Conservation (phyloP, 2,797 vertebrate species). For the Thripadectes ignobilis region DNA sequence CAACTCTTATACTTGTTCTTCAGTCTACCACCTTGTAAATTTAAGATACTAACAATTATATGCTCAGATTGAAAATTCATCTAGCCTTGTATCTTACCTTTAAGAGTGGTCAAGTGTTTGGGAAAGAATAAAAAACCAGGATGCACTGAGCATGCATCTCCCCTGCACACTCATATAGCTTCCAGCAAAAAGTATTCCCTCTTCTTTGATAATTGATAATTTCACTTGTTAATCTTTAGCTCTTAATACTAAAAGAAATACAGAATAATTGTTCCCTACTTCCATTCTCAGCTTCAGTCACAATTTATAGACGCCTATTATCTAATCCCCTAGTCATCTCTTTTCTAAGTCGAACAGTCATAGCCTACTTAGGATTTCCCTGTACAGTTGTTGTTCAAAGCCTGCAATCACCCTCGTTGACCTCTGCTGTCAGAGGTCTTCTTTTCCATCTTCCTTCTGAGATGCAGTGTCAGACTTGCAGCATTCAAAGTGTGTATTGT, state of each 20-base stretch:
- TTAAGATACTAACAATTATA: neutral
- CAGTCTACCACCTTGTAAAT: neutral
- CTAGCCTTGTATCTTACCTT: neutral
- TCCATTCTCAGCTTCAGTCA: neutral
- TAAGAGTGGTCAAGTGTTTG: neutral
- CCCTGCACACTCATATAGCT: neutral
- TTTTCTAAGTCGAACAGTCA: neutral
- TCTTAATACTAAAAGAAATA: neutral
- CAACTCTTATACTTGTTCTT: neutral
- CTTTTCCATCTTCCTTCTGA: neutral
- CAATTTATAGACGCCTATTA: neutral
- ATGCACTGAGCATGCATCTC: neutral
- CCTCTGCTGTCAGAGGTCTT: neutral
- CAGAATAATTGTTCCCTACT: neutral
- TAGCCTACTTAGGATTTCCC: neutral
- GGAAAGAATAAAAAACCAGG: neutral
- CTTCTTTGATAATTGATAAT: neutral
- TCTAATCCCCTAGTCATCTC: neutral
- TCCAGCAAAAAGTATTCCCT: neutral
- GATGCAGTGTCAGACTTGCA: neutral
- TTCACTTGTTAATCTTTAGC: neutral
- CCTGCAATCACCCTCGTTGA: neutral
- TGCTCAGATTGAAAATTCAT: neutral
- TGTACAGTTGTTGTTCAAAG: neutral
- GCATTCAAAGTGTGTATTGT: neutral